Conservation (phyloP, 2,113 vertebrate species). For the Cygnus buccinator region DNA sequence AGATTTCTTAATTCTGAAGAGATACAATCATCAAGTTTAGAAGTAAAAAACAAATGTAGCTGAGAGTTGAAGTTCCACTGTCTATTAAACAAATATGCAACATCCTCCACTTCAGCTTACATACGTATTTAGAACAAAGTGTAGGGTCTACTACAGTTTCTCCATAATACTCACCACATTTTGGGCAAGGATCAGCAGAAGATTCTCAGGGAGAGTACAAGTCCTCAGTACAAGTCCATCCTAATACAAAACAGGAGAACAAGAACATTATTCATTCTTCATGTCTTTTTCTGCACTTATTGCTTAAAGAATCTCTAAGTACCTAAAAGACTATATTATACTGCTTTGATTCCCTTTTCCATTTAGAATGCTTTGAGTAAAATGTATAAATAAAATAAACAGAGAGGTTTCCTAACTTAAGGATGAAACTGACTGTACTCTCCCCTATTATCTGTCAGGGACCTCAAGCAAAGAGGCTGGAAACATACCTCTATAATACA, state of each 20-base stretch:
- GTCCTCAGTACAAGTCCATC: neutral
- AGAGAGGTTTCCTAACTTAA: neutral
- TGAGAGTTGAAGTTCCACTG: neutral
- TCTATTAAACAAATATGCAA: neutral
- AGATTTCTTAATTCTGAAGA: neutral
- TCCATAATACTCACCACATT: neutral
- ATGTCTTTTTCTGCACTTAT: neutral
- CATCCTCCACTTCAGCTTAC: neutral
- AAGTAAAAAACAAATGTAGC: neutral
- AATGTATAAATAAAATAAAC: neutral
- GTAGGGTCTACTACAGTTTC: neutral
- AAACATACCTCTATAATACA: neutral
- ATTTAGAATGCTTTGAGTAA: neutral
- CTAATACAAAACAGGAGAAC: neutral
- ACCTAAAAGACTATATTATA: neutral
- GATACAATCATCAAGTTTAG: rapidly evolving
- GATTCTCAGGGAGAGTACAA: rapidly evolving
- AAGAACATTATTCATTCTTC: neutral
- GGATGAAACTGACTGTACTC: neutral
- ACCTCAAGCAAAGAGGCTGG: neutral
- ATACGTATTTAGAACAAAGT: neutral
- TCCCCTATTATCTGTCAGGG: neutral
- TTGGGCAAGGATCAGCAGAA: neutral
- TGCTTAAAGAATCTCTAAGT: neutral
- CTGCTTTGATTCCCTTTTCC: neutral